Evolutionary conservation across 2,113 vertebrate species (phyloP), one percentile per base, ranked within the genome.

Genomic region (Mormyrus iriodes): DNA sequence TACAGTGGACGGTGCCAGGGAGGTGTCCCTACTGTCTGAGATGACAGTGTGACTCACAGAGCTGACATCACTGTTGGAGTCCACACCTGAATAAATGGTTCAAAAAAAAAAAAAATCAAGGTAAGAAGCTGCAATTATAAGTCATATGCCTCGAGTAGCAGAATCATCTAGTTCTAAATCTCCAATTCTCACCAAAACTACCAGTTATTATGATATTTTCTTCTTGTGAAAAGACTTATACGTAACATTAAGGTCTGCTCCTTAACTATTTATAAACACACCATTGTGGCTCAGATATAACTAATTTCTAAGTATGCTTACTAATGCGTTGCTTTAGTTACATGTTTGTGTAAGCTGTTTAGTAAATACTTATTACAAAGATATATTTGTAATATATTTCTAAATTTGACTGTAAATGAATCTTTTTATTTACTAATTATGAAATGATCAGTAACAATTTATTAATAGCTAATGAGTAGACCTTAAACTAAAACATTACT

Each of bases 1-100:
- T 69, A 95, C 94, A 61, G 93, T 91, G 46, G 95, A 95, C 0
- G 94, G 94, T 84, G 95, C 91, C 48, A 94, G 94, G 0, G 96
- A 96, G 21, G 95, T 94, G 91, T 96, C 96, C 35, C 95, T 95
- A 91, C 96, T 97, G 92, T 96, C 95, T 0, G 95, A 95, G 31
- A 93, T 93, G 58, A 93, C 94, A 84, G 94, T 95, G 55, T 94
- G 49, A 91, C 96, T 97, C 79, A 95, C 79, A 0, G 96, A 96
- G 87, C 97, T 97, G 0, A 92, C 92, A 87, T 96, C 96, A 17
- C 93, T 93, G 87, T 90, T 48, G 44, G 93, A 93, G 82, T 92
- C 93, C 46, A 61, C 91, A 91, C 91, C 92, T 92, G 89, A 27
- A 27, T 12, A 65, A 69, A 69, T 61, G 21, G 24, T 61, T n/a